Percentiles rank a stretch among this genome's conserved stretches.
Conservation (phyloP, 1,140 invertebrate genomes). For the Asbolus verrucosus region DNA sequence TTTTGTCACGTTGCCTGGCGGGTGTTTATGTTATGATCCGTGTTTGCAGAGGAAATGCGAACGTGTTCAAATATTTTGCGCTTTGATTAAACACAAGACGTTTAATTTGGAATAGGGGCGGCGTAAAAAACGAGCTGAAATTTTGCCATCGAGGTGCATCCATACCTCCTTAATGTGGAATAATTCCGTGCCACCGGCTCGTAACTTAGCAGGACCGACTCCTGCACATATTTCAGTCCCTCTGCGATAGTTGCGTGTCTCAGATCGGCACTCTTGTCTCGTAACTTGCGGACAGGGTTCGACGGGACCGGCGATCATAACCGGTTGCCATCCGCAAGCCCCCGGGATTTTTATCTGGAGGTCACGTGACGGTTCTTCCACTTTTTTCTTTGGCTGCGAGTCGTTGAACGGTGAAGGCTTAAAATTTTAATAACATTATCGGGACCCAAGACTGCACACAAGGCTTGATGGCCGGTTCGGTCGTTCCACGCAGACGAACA, state of each 20-base stretch:
- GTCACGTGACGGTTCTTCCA: slow-evolving; percentile 41
- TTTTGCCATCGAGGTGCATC: neutral
- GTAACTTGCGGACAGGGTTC: slow-evolving; percentile 43
- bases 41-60: slow-evolving; percentile 49
- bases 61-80: slow-evolving; percentile 54
- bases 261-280: slow-evolving; percentile 44
- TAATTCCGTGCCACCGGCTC: slow-evolving; percentile 21
- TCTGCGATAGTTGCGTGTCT: slow-evolving; percentile 49
- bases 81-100: slow-evolving; percentile 50
- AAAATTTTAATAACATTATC: slow-evolving; percentile 51
- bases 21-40: slow-evolving; percentile 41
- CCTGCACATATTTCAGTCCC: slow-evolving; percentile 45
- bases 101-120: neutral
- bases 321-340: slow-evolving; percentile 50
- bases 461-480: neutral
- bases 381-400: slow-evolving; percentile 35
- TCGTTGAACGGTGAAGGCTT: slow-evolving; percentile 49
- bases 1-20: slow-evolving; percentile 48
- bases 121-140: no score
- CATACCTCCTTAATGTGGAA: slow-evolving; percentile 15
- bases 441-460: no score
- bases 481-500: neutral
- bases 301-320: slow-evolving; percentile 45
- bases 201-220: slow-evolving; percentile 44
- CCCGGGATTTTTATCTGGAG: slow-evolving; percentile 48